Evolutionary conservation across 1,140 invertebrate genomes (phyloP).

Genomic region (Leptopilina clavipes): DNA sequence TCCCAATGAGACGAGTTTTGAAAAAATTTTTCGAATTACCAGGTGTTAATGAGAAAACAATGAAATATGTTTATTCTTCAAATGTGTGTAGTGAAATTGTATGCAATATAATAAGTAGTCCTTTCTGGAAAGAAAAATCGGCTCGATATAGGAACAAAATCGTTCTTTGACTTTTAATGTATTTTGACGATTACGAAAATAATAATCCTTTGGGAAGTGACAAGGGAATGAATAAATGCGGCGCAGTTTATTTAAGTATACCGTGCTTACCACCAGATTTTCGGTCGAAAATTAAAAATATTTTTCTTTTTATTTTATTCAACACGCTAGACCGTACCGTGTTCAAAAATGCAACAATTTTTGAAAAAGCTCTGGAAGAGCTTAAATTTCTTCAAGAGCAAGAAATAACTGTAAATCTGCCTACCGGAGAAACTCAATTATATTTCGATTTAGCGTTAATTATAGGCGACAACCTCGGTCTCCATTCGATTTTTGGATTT

Average conservation of each 20-base stretch:
- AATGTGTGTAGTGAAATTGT: slow-evolving; percentile 39
- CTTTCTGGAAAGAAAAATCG: slow-evolving; percentile 54
- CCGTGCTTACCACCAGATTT: no score
- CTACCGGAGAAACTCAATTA: not conserved
- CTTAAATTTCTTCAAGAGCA: slow-evolving; percentile 36
- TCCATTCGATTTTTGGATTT: not conserved
- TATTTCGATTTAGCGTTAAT: not conserved
- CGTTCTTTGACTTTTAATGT: no score
- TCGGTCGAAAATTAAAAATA: slow-evolving; percentile 43
- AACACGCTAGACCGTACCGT: slow-evolving; percentile 52
- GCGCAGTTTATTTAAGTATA: no score
- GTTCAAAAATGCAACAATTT: slow-evolving; percentile 56
- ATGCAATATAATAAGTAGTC: slow-evolving; percentile 56
- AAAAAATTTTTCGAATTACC: no score
- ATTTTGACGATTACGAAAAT: no score
- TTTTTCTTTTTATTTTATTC: slow-evolving; percentile 54
- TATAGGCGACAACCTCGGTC: not conserved
- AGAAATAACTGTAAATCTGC: slow-evolving; percentile 22
- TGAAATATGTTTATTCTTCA: slow-evolving; percentile 40
- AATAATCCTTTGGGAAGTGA: no score
- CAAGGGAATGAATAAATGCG: no score
- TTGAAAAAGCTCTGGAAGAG: slow-evolving; percentile 13
- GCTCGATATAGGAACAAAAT: slow-evolving; percentile 27
- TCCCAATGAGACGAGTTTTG: no score
- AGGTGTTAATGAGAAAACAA: slow-evolving; percentile 37